Evolutionary conservation across 2,888 invertebrate species (phyloP).

Genomic region (Tortrix viridana): DNA sequence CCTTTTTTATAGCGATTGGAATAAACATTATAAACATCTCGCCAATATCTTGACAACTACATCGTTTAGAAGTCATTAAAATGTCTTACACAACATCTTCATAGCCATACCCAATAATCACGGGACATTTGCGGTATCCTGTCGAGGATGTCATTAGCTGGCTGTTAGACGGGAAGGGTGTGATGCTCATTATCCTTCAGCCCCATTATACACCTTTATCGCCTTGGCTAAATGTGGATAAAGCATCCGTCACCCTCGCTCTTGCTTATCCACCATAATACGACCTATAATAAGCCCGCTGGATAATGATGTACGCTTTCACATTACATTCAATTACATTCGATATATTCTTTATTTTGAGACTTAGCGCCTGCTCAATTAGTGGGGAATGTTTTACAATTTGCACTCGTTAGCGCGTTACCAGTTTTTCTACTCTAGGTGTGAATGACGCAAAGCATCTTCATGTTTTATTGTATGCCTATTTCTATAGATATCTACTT

Average conservation of each 20-base stretch:
- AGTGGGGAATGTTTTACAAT: constrained; percentile 17
- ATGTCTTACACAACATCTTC: constrained; percentile 6
- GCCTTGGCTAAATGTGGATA: too few relatives aligned
- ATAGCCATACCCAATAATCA: constrained; percentile 43
- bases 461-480: not conserved
- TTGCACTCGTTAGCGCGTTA: constrained; percentile 20
- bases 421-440: constrained; percentile 18
- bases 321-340: constrained; percentile 23
- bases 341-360: constrained; percentile 3
- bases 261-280: too few relatives aligned
- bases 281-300: too few relatives aligned
- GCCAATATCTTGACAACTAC: not conserved
- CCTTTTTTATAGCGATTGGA: too few relatives aligned
- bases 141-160: constrained; percentile 28
- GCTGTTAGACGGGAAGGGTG: not conserved
- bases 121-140: constrained; percentile 50
- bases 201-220: too few relatives aligned
- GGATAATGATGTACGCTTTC: constrained; percentile 1
- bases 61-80: constrained; percentile 6
- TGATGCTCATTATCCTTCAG: constrained; percentile 3
- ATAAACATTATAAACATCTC: too few relatives aligned
- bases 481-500: not conserved
- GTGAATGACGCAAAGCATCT: constrained; percentile 7
- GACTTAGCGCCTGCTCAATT: constrained; percentile 29
- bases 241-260: too few relatives aligned